phyloP scores from a whole-genome alignment of 2,797 vertebrate species.

The Pseudomugil gertrudae region DNA sequence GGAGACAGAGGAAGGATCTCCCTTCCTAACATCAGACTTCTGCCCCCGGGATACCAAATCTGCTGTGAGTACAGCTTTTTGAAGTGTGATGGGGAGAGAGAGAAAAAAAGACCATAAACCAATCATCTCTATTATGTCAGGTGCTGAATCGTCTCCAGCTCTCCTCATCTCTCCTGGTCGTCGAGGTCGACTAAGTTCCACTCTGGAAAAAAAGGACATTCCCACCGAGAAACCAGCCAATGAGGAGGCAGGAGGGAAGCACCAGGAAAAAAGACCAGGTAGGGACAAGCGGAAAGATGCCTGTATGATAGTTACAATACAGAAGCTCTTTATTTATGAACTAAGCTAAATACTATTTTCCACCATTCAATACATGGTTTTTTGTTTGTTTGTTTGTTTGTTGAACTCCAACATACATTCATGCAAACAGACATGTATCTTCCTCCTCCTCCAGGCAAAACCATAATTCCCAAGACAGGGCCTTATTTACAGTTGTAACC shows the following conservation, averaged over 20 bases:
- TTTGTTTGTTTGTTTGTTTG: too few relatives aligned
- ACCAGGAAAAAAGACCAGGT: conserved; percentile 89
- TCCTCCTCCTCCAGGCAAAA: conserved; percentile 4
- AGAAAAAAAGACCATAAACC: neutral
- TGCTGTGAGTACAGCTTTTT: conserved; percentile 81
- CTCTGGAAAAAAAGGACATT: conserved; percentile 80
- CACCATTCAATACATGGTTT: conserved; percentile 1
- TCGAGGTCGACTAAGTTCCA: conserved; percentile 81
- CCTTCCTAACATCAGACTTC: conserved; percentile 89
- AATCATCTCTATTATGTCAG: conserved; percentile 64
- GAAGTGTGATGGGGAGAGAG: neutral
- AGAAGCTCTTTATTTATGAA: neutral
- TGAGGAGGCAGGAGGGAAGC: conserved; percentile 76
- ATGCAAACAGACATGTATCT: conserved; percentile 6
- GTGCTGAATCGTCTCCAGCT: conserved; percentile 93
- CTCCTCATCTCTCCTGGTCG: conserved; percentile 88
- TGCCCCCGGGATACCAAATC: conserved; percentile 96
- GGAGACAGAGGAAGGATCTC: conserved; percentile 95
- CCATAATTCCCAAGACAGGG: conserved; percentile 18
- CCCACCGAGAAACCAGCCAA: conserved; percentile 76
- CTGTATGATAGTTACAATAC: neutral
- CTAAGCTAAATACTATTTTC: too few relatives aligned
- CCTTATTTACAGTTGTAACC: conserved; percentile 35
- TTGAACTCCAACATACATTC: conserved; percentile 18
- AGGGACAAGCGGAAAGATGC: conserved; percentile 1